Conservation (phyloP, 2,113 vertebrate species). For the Tachysurus vachellii region DNA sequence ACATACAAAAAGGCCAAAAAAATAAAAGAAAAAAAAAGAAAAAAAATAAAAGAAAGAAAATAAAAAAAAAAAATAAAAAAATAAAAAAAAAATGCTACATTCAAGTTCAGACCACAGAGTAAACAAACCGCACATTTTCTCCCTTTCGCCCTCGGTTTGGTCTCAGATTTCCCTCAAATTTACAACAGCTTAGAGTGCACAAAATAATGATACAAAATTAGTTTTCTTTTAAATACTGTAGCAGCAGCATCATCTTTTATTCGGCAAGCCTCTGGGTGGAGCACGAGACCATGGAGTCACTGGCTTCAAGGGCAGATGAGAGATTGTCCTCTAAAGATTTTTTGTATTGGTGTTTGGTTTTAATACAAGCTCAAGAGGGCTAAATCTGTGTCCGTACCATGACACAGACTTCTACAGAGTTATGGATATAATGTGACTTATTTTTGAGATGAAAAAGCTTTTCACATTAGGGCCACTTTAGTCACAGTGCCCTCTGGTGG, state of each 20-base stretch:
- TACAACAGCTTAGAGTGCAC: slow-evolving; percentile 78
- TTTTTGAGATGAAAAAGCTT: slow-evolving; percentile 38
- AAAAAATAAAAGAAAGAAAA: too few species aligned
- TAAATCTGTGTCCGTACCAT: not conserved
- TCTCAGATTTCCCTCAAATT: slow-evolving; percentile 71
- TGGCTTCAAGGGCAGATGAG: slow-evolving; percentile 57
- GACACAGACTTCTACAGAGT: slow-evolving; percentile 52
- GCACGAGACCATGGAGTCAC: slow-evolving; percentile 65
- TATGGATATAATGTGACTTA: slow-evolving; percentile 12
- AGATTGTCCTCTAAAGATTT: slow-evolving; percentile 71
- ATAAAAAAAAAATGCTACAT: slow-evolving; percentile 62
- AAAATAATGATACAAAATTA: slow-evolving; percentile 78
- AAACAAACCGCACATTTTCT: slow-evolving; percentile 70
- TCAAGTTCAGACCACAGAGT: slow-evolving; percentile 70
- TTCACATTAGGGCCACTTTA: not conserved
- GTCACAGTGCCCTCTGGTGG: slow-evolving; percentile 3
- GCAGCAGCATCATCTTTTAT: slow-evolving; percentile 73
- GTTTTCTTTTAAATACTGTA: slow-evolving; percentile 79
- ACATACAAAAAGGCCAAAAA: not conserved
- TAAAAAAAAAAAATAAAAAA: too few species aligned
- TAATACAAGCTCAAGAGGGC: not conserved
- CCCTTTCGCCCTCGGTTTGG: slow-evolving; percentile 74
- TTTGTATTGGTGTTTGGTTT: slow-evolving; percentile 12
- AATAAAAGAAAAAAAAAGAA: not conserved
- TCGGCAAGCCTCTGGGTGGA: slow-evolving; percentile 69